Base-by-base conservation (phyloP, 2,888 invertebrate genomes). In the Phaedon cochleariae region DNA sequence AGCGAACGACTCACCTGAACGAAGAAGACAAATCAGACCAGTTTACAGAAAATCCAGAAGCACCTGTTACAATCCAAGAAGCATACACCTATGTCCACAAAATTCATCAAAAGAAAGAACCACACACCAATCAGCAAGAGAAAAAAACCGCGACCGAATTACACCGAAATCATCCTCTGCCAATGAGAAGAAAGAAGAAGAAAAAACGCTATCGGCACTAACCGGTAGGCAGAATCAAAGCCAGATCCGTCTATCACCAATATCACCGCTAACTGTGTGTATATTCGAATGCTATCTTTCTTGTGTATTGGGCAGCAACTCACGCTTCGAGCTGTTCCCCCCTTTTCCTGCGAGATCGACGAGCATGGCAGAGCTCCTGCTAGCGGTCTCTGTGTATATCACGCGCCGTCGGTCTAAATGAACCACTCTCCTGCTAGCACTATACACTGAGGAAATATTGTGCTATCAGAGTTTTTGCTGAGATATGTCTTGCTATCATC, bases 251-350 rank as follows among this genome's bases (percentile, higher is more conserved):
- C 57, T 10, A 45, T 45, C 12, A 22, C 37, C 22, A 21, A 20
- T 55, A 41, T 55, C 55, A 41, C 55, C 55, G 45, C 55, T 21
- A 55, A 55, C 55, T 55, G 55, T 31, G 53, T 10, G 31, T n/a
- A 41, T 12, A 41, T 57, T 57, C 57, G 57, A 57, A 57, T 26
- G 17, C 45, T 41, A 41, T 41, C 41, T 41, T n/a, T 41, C 41
- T 41, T n/a, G 41, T 45, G 57, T 41, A n/a, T 57, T 45, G 45
- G 57, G 22, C 17, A 17, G 45, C 45, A 45, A 41, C 22, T 57
- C 57, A 45, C 37, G 57, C 20, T 21, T 37, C 57, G 41, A 26
- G 41, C n/a, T n/a, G n/a, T n/a, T 41, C 57, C 55, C 57, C 57
- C 57, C 45, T 57, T 57, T 45, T 57, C 57, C 45, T 57, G 26